These are phyloP conservation scores for Synanthedon vespiformis DNA, from an alignment of 2,888 invertebrate species.

Conservation along the genomic window DNA sequence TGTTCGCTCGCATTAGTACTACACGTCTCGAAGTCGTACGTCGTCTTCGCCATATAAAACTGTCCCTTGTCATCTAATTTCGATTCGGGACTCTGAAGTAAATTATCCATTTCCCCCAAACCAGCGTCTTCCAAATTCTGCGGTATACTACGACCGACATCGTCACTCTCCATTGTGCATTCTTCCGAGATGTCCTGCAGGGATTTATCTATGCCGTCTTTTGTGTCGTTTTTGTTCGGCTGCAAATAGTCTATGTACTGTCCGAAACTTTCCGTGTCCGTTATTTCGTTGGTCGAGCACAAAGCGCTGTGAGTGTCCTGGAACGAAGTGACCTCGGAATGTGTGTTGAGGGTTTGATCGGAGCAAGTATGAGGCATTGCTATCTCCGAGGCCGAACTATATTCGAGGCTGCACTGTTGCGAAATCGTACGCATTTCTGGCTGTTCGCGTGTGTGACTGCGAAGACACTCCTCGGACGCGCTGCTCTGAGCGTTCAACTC, in stretches of 20 bases:
- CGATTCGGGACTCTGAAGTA: constrained; percentile 35
- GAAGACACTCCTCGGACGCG: constrained; percentile 57
- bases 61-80: constrained; percentile 49
- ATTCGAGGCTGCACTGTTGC: constrained; percentile 78
- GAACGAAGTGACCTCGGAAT: constrained; percentile 57
- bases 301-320: constrained; percentile 63
- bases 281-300: constrained; percentile 63
- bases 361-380: constrained; percentile 66
- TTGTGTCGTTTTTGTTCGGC: constrained; percentile 40
- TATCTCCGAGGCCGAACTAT: constrained; percentile 72
- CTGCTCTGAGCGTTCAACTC: constrained; percentile 45
- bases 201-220: constrained; percentile 44
- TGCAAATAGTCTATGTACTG: constrained; percentile 62
- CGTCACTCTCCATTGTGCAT: constrained; percentile 58
- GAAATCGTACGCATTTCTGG: constrained; percentile 75
- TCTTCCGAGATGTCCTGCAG: constrained; percentile 61
- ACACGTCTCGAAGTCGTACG: constrained; percentile 58
- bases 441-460: constrained; percentile 47
- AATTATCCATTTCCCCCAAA: constrained; percentile 38
- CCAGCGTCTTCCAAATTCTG: constrained; percentile 30
- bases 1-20: constrained; percentile 61
- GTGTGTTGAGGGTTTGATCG: constrained; percentile 61
- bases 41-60: constrained; percentile 53
- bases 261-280: constrained; percentile 64
- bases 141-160: constrained; percentile 41